Conservation (phyloP, 1,140 invertebrate genomes). For the Portunus trituberculatus region DNA sequence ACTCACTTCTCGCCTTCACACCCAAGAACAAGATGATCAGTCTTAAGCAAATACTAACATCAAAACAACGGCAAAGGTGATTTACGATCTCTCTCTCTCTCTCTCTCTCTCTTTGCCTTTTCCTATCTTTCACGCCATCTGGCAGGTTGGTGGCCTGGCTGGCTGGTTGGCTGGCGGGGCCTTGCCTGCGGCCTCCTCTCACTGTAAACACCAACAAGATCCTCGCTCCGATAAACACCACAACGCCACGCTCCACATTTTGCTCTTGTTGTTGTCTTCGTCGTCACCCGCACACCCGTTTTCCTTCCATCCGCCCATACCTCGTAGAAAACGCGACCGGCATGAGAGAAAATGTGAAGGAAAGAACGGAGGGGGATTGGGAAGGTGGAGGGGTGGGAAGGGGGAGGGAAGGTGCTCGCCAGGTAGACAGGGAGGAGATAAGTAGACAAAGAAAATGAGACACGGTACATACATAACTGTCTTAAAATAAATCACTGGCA, state of each 20-base stretch:
- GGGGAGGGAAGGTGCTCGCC: not conserved
- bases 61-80: not conserved
- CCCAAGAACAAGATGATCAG: not conserved
- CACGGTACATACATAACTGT: not conserved
- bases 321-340: not conserved
- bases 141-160: not conserved
- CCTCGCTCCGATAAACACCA: not conserved
- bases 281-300: slow-evolving; percentile 2
- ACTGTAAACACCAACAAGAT: slow-evolving; percentile 22
- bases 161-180: not conserved
- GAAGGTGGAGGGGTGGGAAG: no score
- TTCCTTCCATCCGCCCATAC: not conserved
- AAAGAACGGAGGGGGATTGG: not conserved
- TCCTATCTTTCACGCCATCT: slow-evolving; percentile 2
- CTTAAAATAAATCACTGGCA: not conserved
- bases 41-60: not conserved
- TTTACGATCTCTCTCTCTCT: slow-evolving; percentile 1
- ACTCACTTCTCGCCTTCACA: not conserved
- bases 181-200: not conserved
- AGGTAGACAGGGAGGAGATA: not conserved
- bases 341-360: not conserved
- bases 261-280: not conserved
- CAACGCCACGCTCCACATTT: not conserved
- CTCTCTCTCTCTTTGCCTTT: not conserved
- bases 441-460: not conserved